Conservation (phyloP, 2,888 invertebrate genomes). For the Idaea biselata region DNA sequence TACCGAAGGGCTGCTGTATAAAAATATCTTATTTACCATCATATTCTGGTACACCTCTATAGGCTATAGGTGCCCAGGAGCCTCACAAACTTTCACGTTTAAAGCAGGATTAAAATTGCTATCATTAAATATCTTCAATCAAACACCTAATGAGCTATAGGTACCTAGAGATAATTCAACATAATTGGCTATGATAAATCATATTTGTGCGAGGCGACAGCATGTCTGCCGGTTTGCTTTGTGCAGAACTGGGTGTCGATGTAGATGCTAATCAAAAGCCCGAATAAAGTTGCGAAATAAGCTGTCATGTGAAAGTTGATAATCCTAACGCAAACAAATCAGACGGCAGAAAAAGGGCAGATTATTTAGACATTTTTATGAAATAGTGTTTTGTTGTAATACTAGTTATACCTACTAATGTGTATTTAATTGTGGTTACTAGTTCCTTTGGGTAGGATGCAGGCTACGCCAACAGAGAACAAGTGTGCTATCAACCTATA, state of each 20-base stretch:
- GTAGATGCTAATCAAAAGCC: neutral
- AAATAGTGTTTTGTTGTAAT: neutral
- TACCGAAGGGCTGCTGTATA: too few species aligned
- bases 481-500: too few species aligned
- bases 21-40: too few species aligned
- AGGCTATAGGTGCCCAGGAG: too few species aligned
- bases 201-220: neutral
- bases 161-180: neutral
- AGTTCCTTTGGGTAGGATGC: too few species aligned
- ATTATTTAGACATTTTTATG: neutral
- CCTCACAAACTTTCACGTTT: too few species aligned
- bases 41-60: too few species aligned
- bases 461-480: too few species aligned
- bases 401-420: too few species aligned
- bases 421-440: too few species aligned
- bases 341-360: neutral
- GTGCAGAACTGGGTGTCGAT: neutral
- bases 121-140: too few species aligned
- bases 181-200: neutral
- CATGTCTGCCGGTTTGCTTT: neutral
- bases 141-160: neutral
- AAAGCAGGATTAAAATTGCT: too few species aligned
- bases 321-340: neutral
- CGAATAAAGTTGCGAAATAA: neutral
- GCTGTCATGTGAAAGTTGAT: constrained; percentile 1